Evolutionary conservation across 37 sponge, comb jelly and placozoan species (phyloP), one percentile per base, ranked within the genome.

Genomic region (Ianthella basta): DNA sequence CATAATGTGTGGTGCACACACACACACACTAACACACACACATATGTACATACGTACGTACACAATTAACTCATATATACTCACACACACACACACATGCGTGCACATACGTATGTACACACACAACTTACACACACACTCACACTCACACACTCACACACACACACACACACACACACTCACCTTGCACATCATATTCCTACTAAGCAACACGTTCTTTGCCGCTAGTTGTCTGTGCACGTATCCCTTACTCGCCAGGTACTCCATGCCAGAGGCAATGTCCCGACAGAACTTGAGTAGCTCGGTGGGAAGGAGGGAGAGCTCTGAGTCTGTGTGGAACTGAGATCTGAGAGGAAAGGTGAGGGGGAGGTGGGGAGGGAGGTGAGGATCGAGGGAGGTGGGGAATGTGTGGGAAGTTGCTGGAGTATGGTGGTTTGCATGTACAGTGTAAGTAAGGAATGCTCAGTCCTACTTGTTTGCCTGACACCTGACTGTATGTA

Each of bases 291-390:
- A 75, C 25, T 50, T 75, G 44, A 75, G 78, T 15, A 75, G 25
- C 21, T 75, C 78, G 5, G 78, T 75, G 0, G 78, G 78, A 24
- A 75, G 37, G 44, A 75, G 37, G 37, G 78, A 75, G 13, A 75
- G 78, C 25, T 75, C 78, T 40, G 54, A 24, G 23, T 19, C 78
- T 24, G 54, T 75, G 78, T 50, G 37, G 54, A 75, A 25, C 18
- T 69, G 70, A 69, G 70, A 69, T 33, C 70, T 69, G 70, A 5
- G 66, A 30, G 27, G 18, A 18, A 56, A 18, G 59, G 59, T 15
- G n/a, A n/a, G n/a, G n/a, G 59, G 59, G 59, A 18, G 15, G 15
- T 15, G 18, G 59, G 59, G 59, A 19, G 59, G 18, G 59, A 18
- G 59, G 18, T 56, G 59, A 18, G 18, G 59, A 18, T 56, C 59